phyloP scores from a whole-genome alignment of 2,888 invertebrate genomes.

The Frankliniella fusca region DNA sequence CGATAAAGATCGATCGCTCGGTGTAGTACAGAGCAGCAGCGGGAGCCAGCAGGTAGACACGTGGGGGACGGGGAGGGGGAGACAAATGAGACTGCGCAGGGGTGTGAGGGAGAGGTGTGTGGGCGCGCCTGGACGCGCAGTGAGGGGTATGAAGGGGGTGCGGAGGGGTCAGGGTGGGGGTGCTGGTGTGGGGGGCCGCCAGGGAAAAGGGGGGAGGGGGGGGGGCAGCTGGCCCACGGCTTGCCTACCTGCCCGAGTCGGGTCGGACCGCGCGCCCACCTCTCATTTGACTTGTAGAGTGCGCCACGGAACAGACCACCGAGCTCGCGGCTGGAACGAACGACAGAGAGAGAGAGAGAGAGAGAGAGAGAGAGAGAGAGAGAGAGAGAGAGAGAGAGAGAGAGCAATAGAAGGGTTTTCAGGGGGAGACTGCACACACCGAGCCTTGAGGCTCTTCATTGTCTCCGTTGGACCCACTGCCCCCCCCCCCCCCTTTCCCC shows the following conservation, averaged over 20 bases:
- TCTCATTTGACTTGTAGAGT: constrained; percentile 4
- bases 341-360: neutral
- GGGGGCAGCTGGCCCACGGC: neutral
- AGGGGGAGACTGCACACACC: neutral
- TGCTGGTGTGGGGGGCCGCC: neutral
- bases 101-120: no score
- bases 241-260: neutral
- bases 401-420: neutral
- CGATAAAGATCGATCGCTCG: neutral
- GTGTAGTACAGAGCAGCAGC: no score
- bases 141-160: no score
- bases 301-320: neutral
- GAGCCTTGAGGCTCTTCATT: neutral
- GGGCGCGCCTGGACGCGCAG: no score
- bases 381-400: neutral
- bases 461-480: no score
- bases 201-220: no score
- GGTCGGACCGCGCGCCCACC: neutral
- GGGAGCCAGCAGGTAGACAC: no score
- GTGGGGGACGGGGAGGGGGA: no score
- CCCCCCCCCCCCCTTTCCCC: no score
- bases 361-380: neutral
- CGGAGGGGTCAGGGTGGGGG: no score
- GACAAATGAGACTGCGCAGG: no score
- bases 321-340: neutral